These are phyloP conservation scores for Diadophis punctatus DNA, from an alignment of 2,113 vertebrate genomes.

Conservation along the genomic window DNA sequence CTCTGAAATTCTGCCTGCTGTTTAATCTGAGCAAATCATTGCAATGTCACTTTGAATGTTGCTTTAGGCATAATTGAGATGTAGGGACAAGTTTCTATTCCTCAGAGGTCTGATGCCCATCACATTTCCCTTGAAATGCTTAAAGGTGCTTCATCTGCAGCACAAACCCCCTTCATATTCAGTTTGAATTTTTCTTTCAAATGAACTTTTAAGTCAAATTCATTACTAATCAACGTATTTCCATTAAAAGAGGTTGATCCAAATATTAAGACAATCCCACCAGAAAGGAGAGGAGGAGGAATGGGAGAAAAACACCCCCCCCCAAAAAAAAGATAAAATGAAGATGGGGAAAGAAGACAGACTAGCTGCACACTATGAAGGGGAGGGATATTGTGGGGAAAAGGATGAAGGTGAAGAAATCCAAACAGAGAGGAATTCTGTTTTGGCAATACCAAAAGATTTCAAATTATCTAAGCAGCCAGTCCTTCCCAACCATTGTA, in stretches of 20 bases:
- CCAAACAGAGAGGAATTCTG: not conserved
- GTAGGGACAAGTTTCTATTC: not conserved
- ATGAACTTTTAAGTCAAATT: not conserved
- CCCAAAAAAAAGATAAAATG: not conserved
- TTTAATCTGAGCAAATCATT: not conserved
- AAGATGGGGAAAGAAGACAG: not conserved
- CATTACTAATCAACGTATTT: not conserved
- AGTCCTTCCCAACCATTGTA: not conserved
- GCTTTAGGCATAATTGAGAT: not conserved
- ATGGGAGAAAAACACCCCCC: not conserved
- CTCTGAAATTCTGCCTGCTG: not conserved
- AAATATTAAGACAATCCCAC: not conserved
- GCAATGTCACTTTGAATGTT: not conserved
- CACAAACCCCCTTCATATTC: not conserved
- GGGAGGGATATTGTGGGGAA: not conserved
- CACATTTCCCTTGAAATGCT: not conserved
- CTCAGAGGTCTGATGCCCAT: not conserved
- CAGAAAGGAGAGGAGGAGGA: not conserved
- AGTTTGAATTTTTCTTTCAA: not conserved
- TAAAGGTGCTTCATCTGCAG: not conserved
- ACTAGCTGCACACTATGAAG: not conserved
- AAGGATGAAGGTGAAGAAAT: not conserved
- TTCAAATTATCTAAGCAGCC: not conserved
- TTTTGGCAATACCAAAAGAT: not conserved
- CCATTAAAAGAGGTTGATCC: not conserved